Conservation (phyloP, 2,888 invertebrate species). For the Chirona hameri region DNA sequence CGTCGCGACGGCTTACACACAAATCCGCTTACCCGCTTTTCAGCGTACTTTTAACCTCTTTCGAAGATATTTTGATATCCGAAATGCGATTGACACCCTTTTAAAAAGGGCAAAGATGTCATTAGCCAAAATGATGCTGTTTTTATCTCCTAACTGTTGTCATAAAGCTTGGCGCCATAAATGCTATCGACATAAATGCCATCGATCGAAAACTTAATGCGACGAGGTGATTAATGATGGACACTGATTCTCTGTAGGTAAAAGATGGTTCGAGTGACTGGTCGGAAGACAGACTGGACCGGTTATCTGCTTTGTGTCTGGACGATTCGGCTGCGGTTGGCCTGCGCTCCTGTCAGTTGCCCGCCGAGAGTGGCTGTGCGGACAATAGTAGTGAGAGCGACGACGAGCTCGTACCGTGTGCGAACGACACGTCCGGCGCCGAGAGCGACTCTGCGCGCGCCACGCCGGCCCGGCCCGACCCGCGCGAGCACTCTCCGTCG, state of each 20-base stretch:
- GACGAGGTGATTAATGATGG: neutral
- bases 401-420: neutral
- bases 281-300: neutral
- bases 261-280: constrained; percentile 13
- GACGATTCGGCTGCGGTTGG: neutral
- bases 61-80: no score
- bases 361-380: neutral
- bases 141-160: no score
- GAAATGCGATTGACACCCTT: no score
- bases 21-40: no score
- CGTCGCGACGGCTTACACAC: neutral
- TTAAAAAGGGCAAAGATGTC: no score
- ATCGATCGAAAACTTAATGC: no score
- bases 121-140: no score
- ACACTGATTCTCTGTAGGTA: neutral
- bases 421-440: neutral
- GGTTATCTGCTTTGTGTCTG: neutral
- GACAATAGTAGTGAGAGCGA: constrained; percentile 1
- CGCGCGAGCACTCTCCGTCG: neutral
- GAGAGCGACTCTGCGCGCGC: neutral
- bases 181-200: no score
- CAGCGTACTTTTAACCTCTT: no score
- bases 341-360: neutral
- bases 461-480: neutral
- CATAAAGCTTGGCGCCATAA: no score